These are phyloP conservation scores for Laticauda laticaudata DNA, from an alignment of 2,113 vertebrate genomes.

Conservation along the genomic window DNA sequence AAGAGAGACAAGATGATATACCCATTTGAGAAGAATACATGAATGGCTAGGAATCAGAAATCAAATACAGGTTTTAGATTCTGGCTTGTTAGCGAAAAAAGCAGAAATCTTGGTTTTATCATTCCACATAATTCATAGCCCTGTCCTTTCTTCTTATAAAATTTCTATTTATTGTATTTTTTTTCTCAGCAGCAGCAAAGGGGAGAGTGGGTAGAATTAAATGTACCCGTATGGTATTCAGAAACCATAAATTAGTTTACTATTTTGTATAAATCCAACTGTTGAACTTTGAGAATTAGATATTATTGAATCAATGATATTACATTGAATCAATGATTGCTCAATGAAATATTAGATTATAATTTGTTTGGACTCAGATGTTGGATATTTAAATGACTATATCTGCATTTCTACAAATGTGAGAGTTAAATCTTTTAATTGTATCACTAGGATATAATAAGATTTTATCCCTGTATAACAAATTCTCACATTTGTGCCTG, in stretches of 20 bases:
- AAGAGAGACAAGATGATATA: background rate
- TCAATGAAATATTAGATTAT: background rate
- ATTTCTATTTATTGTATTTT: background rate
- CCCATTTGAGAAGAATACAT: background rate
- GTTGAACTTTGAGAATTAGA: background rate
- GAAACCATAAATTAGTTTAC: background rate
- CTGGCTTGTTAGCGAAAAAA: background rate
- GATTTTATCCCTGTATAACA: slow-evolving; percentile 1
- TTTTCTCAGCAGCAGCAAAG: background rate
- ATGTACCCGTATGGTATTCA: background rate
- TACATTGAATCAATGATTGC: background rate
- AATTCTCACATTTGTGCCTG: slow-evolving; percentile 10
- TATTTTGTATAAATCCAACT: background rate
- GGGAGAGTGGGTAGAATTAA: too few species aligned
- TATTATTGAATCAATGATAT: background rate
- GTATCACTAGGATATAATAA: background rate
- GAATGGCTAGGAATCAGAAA: background rate
- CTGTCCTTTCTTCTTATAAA: background rate
- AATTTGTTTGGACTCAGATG: background rate
- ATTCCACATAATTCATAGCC: background rate
- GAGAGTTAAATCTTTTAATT: slow-evolving; percentile 16
- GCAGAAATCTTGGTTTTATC: background rate
- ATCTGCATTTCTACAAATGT: background rate
- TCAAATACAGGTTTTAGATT: background rate
- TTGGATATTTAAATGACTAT: background rate